Evolutionary conservation across 1,140 invertebrate genomes (phyloP), one percentile per base, ranked within the genome.

Genomic region (Antheraea mylitta): DNA sequence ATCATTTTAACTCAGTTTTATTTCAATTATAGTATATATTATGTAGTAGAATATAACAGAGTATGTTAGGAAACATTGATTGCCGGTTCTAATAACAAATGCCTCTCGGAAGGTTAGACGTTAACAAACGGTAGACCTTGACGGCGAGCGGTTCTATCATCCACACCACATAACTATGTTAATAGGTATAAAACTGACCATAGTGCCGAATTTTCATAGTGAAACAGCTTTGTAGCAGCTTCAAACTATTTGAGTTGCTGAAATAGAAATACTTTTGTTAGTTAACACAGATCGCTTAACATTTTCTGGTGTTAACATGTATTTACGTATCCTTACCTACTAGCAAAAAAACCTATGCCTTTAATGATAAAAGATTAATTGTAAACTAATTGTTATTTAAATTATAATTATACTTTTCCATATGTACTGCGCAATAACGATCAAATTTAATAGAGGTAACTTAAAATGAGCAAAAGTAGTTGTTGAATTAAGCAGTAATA

Each of bases 41-140:
- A 64, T 22, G 18, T 42, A 64, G 18, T 60, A 13, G 63, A 36
- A 64, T 64, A 42, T 38, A 18, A 8, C 37, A 18, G 63, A 75
- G 70, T 53, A 53, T 53, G 45, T 53, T 53, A 53, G 45, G 70
- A 73, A 75, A 71, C 71, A 70, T 76, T 80, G 82, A 82, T 81
- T 85, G 79, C 76, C 78, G 77, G 80, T 45, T 79, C 76, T 82
- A 85, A 82, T 85, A 79, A 82, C 77, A 80, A 84, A 82, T 80
- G 74, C 78, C 76, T 81, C 72, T 74, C 45, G 58, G 79, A 79
- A 82, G 80, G 79, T 81, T 81, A 70, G 37, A 60, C 62, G 66
- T 73, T 77, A 77, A 69, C 45, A 53, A 53, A 66, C 64, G 61
- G 36, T 58, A 60, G 78, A 76, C 81, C 81, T 83, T 83, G 78